Conservation (phyloP, 2,888 invertebrate species). For the Catocala nupta region DNA sequence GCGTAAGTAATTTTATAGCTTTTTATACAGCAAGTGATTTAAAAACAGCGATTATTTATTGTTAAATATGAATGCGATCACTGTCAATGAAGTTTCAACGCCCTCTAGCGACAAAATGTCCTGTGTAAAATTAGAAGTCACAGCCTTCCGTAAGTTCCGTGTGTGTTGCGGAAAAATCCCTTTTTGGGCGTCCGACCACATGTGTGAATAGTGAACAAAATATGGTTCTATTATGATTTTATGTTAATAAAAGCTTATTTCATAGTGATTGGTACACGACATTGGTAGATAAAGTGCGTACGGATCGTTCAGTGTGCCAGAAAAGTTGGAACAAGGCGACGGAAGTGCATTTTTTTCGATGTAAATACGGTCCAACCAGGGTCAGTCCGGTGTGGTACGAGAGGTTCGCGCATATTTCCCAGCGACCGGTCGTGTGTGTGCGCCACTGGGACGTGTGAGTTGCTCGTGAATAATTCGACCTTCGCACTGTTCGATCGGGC, state of each 20-base stretch:
- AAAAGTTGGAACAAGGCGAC: constrained; percentile 77
- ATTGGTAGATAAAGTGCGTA: constrained; percentile 73
- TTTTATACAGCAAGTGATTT: not conserved
- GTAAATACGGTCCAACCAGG: constrained; percentile 85
- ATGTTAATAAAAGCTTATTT: constrained; percentile 69
- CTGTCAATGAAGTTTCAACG: constrained; percentile 65
- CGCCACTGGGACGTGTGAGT: constrained; percentile 63
- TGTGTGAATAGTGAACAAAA: constrained; percentile 88
- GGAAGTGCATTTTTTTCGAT: constrained; percentile 86
- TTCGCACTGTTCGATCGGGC: constrained; percentile 73
- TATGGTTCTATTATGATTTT: constrained; percentile 83
- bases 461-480: constrained; percentile 69
- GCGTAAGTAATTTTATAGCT: too few relatives aligned
- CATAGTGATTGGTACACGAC: constrained; percentile 67
- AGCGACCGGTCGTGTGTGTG: constrained; percentile 62
- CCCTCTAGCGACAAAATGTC: constrained; percentile 79
- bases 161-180: constrained; percentile 89
- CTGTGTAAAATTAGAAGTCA: constrained; percentile 85
- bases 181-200: constrained; percentile 91
- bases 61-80: constrained; percentile 63
- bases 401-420: constrained; percentile 76
- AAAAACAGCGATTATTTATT: constrained; percentile 6
- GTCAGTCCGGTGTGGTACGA: constrained; percentile 82
- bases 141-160: constrained; percentile 86
- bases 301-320: constrained; percentile 72